These are phyloP conservation scores for Peromyscus polionotus DNA, from an alignment of 2,113 vertebrate genomes.

Conservation along the genomic window DNA sequence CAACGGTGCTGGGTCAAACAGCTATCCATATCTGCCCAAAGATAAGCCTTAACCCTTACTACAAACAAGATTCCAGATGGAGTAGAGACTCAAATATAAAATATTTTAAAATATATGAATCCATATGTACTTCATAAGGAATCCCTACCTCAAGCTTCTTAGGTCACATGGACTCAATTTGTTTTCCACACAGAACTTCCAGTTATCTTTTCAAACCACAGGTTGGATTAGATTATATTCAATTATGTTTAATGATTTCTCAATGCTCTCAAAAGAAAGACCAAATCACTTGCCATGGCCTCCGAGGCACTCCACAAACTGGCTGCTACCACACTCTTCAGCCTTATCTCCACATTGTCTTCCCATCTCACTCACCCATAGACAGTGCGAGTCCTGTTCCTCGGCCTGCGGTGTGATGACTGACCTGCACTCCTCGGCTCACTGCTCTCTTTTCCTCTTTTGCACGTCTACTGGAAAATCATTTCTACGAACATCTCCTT, in stretches of 20 bases:
- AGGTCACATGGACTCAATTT: neutral
- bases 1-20: neutral
- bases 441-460: neutral
- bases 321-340: neutral
- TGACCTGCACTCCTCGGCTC: neutral
- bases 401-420: no score
- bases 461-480: neutral
- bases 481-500: neutral
- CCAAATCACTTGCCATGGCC: neutral
- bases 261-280: constrained; percentile 22
- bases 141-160: neutral
- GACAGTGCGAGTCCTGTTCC: neutral
- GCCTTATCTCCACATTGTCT: neutral
- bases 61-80: neutral
- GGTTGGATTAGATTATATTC: neutral
- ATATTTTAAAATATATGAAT: neutral
- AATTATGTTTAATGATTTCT: neutral
- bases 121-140: neutral
- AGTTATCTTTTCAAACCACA: neutral
- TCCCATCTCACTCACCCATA: neutral
- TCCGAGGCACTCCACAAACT: neutral
- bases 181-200: neutral
- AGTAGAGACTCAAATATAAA: neutral
- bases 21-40: neutral
- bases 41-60: neutral